phyloP scores from a whole-genome alignment of 2,113 vertebrate genomes.

The Eptesicus fuscus region DNA sequence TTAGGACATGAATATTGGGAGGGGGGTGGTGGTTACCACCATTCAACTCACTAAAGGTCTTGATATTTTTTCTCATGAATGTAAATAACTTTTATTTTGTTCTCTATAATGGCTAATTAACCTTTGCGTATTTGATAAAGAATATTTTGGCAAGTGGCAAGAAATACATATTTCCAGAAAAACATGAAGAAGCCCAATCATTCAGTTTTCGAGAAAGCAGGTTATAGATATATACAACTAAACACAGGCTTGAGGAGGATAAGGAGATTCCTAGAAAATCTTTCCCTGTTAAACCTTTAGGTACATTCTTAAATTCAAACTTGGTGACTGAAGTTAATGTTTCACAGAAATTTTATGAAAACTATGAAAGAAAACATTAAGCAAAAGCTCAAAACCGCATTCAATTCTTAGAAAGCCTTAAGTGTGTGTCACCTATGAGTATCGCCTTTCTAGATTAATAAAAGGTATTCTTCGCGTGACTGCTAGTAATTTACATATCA shows the following conservation, averaged over 20 bases:
- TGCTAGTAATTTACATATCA: neutral
- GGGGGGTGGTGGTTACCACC: fast-evolving
- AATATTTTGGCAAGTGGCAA: neutral
- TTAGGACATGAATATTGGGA: neutral
- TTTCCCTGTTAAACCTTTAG: neutral
- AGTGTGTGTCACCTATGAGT: neutral
- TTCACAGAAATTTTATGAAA: neutral
- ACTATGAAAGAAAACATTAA: neutral
- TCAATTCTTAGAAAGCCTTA: neutral
- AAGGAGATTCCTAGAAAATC: neutral
- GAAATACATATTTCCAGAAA: neutral
- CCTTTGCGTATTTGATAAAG: neutral
- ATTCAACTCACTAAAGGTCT: neutral
- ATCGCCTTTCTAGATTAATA: neutral
- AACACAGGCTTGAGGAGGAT: neutral
- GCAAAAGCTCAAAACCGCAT: neutral
- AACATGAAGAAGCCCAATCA: neutral
- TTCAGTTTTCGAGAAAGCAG: neutral
- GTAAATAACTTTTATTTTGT: neutral
- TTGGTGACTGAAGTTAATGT: neutral
- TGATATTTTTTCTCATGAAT: neutral
- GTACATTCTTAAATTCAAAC: neutral
- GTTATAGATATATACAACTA: neutral
- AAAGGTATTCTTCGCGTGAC: neutral
- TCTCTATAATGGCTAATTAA: neutral